Evolutionary conservation across 2,888 invertebrate species (phyloP).

Genomic region (Megalurothrips usitatus): DNA sequence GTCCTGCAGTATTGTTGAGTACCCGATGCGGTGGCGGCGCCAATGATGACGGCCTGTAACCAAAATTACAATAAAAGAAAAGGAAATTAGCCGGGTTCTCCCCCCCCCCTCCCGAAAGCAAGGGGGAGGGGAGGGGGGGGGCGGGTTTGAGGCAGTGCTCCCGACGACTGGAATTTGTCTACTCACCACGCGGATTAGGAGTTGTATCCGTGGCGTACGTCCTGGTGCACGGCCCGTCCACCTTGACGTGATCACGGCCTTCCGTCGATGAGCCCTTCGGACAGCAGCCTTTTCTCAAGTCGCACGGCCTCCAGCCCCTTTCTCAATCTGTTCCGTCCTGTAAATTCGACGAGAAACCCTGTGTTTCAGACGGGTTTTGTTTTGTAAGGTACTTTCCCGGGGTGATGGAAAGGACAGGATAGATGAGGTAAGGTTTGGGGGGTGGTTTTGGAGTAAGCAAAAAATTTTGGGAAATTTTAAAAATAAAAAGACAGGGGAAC

Average conservation of each 20-base stretch:
- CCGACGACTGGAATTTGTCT: not conserved
- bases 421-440: too few relatives aligned
- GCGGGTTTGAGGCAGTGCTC: too few relatives aligned
- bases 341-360: not conserved
- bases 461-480: too few relatives aligned
- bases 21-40: slow-evolving; percentile 10
- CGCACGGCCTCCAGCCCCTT: not conserved
- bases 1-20: not conserved
- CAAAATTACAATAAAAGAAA: not conserved
- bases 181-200: slow-evolving; percentile 20
- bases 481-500: too few relatives aligned
- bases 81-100: not conserved
- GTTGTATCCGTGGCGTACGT: slow-evolving; percentile 25
- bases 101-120: too few relatives aligned
- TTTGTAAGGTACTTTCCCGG: too few relatives aligned
- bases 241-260: not conserved
- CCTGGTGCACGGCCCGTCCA: not conserved
- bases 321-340: not conserved
- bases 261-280: not conserved
- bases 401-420: too few relatives aligned
- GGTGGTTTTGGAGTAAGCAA: too few relatives aligned
- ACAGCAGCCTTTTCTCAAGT: not conserved
- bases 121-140: too few relatives aligned
- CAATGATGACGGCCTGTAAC: slow-evolving; percentile 30
- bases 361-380: not conserved